These are phyloP conservation scores for Apistogramma diplotaenia DNA, from an alignment of 2,113 vertebrate species.

Conservation along the genomic window DNA sequence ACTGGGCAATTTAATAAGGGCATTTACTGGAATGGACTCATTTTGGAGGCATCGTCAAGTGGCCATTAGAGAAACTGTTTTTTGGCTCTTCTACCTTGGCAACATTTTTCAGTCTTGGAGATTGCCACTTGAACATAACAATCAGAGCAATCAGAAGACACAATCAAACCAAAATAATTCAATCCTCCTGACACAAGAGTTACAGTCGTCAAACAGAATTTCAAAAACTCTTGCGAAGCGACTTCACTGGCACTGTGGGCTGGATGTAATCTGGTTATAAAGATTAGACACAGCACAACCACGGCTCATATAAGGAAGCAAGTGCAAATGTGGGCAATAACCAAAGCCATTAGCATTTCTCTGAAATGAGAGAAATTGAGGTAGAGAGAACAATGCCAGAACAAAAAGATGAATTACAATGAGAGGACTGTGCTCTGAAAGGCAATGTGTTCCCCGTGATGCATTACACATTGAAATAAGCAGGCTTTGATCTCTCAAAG, in stretches of 20 bases:
- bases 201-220: not conserved
- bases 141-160: not conserved
- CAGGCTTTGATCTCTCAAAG: not conserved
- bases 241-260: not conserved
- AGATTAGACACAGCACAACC: not conserved
- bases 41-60: not conserved
- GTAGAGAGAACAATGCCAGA: constrained; percentile 24
- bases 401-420: constrained; percentile 31
- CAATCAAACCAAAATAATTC: not conserved
- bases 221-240: not conserved
- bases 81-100: not conserved
- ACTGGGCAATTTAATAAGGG: not conserved
- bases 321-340: constrained; percentile 39
- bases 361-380: constrained; percentile 43
- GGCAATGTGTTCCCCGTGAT: not conserved
- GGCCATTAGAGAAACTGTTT: not conserved
- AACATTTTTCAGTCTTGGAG: not conserved
- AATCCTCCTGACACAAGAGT: not conserved
- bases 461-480: not conserved
- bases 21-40: not conserved
- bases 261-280: not conserved
- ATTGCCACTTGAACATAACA: not conserved
- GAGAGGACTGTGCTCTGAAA: constrained; percentile 14
- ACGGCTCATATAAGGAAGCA: constrained; percentile 40
- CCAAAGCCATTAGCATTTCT: constrained; percentile 54